These are phyloP conservation scores for Tamandua tetradactyla DNA, from an alignment of 2,797 vertebrate genomes.

Conservation along the genomic window DNA sequence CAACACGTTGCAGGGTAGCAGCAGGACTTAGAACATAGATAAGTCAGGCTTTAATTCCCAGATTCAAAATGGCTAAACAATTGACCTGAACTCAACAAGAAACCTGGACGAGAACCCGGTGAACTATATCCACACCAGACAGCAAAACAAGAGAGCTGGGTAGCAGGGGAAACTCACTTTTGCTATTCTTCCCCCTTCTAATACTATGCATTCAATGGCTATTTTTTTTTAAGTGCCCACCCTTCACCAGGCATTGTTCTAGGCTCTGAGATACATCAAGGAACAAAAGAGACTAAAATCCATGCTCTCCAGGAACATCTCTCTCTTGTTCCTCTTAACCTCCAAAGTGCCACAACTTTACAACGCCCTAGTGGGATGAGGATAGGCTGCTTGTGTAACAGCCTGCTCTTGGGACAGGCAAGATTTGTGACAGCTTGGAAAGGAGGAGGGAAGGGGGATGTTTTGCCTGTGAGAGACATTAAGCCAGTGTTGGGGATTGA, in stretches of 20 bases:
- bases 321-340: neutral
- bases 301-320: accelerated
- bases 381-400: neutral
- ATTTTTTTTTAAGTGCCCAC: neutral
- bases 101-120: neutral
- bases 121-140: neutral
- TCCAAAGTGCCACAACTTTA: neutral
- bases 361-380: neutral
- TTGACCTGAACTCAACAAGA: neutral
- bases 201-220: neutral
- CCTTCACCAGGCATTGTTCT: neutral
- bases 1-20: neutral
- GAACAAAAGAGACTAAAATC: neutral
- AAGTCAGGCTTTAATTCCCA: neutral
- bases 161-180: neutral
- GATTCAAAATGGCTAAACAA: neutral
- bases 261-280: neutral
- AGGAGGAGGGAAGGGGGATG: neutral
- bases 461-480: neutral
- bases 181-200: neutral
- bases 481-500: neutral
- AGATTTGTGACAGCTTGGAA: neutral
- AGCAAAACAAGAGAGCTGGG: neutral
- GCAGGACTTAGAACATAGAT: neutral
- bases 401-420: neutral